phyloP scores from a whole-genome alignment of 2,888 invertebrate genomes.

The Caenorhabditis sp. region DNA sequence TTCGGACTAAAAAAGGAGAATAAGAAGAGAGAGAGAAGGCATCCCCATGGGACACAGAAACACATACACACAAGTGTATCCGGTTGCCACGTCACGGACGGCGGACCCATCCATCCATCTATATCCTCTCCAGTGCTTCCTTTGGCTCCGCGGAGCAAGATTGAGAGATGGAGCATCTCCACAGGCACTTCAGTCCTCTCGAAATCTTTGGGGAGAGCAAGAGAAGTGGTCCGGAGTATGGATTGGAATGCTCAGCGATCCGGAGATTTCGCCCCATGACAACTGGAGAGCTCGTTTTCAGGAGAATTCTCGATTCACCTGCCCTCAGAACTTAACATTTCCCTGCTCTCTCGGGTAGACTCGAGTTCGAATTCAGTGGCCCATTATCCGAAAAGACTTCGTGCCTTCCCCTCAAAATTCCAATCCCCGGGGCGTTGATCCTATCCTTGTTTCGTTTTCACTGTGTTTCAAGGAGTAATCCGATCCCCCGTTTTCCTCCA shows the following conservation, averaged over 20 bases:
- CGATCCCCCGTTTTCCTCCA: constrained; percentile 18
- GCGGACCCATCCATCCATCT: constrained; percentile 52
- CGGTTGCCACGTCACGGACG: constrained; percentile 63
- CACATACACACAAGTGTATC: constrained; percentile 37
- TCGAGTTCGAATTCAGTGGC: background rate
- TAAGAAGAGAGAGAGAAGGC: constrained; percentile 20
- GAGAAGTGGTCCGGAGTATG: background rate
- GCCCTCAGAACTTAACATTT: background rate
- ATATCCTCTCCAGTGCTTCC: constrained; percentile 40
- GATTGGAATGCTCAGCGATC: constrained; percentile 17
- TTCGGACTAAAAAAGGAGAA: constrained; percentile 36
- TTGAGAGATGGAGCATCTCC: constrained; percentile 38
- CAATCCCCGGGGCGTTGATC: background rate
- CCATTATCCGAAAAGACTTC: too few relatives aligned
- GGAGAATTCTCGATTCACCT: background rate
- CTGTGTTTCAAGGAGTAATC: constrained; percentile 35
- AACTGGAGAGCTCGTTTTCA: constrained; percentile 2
- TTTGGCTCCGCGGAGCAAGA: constrained; percentile 17
- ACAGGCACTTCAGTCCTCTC: constrained; percentile 20
- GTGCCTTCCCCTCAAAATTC: background rate
- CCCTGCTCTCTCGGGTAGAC: background rate
- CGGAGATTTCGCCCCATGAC: constrained; percentile 9
- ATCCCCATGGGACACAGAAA: constrained; percentile 35
- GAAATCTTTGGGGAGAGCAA: constrained; percentile 9
- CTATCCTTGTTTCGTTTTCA: constrained; percentile 25